Base-by-base conservation (phyloP, 2,113 vertebrate species). In the Melanostigma gelatinosum region DNA sequence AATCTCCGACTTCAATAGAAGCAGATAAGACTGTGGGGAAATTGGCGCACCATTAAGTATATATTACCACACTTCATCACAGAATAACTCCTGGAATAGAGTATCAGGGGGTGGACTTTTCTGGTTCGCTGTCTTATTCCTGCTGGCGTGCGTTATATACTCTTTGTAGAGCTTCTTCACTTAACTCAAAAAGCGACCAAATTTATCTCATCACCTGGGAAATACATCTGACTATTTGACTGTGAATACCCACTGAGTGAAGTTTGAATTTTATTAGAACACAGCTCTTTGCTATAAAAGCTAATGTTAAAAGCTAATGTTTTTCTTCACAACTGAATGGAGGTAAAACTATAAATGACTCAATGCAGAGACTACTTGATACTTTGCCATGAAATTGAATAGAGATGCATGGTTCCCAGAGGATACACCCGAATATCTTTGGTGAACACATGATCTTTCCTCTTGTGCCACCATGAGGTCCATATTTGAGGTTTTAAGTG, bases 51-150 rank as follows among this genome's bases (percentile, higher is more conserved):
- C 66, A 54, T 67, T 75, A 75, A 61, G 71, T 32, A 32, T 32
- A 32, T 71, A 79, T 83, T 75, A 48, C 52, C 72, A 40, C 80
- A 72, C 61, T 86, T 86, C 71, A 82, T 77, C 85, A 77, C 29
- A 63, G 61, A 72, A 38, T 63, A 75, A 63, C 65, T 67, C 38
- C 18, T 63, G 50, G 40, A 72, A 48, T 71, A 38, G 42, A 66
- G 44, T 13, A 65, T 67, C 69, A 40, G n/a, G 9, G 42, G 55
- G 12, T 44, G 5, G 3, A 46, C 20, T 63, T 57, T 80, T 57
- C 48, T 62, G 60, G 36, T 71, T 63, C 0, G 1, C 42, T 40
- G 29, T 61, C 42, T 73, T 77, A 48, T 62, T 75, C 58, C 50
- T 58, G 67, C 46, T 64, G 78, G 46, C 38, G 22, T 48, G 27